These are phyloP conservation scores for Eupithecia pulchellata DNA, from an alignment of 2,888 invertebrate species.

Conservation along the genomic window DNA sequence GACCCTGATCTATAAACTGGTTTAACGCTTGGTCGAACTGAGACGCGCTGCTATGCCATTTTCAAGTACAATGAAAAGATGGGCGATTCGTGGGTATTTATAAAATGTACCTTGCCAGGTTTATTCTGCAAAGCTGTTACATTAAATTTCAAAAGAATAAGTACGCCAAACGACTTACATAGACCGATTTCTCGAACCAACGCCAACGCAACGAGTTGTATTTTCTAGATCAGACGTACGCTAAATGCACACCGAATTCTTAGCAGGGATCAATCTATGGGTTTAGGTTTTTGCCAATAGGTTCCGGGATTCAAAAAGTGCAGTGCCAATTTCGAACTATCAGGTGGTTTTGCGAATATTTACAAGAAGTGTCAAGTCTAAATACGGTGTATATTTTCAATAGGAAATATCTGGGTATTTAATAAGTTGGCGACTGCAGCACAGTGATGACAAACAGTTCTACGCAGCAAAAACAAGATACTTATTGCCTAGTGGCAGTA, in stretches of 20 bases:
- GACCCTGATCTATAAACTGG: conserved; percentile 1
- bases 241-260: neutral
- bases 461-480: conserved; percentile 22
- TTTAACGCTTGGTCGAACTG: neutral
- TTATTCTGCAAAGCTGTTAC: too few relatives aligned
- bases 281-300: neutral
- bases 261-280: neutral
- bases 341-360: neutral
- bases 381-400: neutral
- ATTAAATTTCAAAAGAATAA: neutral
- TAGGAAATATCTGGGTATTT: neutral
- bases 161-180: neutral
- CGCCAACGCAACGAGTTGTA: neutral
- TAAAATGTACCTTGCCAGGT: neutral
- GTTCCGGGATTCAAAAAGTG: neutral
- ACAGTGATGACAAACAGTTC: conserved; percentile 13
- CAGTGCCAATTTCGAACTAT: neutral
- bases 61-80: neutral
- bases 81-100: too few relatives aligned
- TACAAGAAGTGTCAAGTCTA: neutral
- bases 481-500: conserved; percentile 26
- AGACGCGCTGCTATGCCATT: neutral
- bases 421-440: neutral
- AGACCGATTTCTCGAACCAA: neutral
- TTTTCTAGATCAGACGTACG: neutral